phyloP scores from a whole-genome alignment of 2,888 invertebrate genomes.

The Torymus texanus region DNA sequence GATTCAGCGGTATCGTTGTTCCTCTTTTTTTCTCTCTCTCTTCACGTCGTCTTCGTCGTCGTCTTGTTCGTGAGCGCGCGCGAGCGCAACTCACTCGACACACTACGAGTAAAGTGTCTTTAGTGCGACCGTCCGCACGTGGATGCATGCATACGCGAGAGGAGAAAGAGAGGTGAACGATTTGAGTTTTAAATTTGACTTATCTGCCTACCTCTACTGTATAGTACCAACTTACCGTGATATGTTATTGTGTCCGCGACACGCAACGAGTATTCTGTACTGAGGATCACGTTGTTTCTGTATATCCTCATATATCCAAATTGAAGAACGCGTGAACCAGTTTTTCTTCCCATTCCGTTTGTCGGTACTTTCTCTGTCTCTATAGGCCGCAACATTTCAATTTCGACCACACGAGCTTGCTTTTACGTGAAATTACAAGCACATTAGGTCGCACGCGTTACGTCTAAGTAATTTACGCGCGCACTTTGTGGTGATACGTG shows the following conservation, averaged over 20 bases:
- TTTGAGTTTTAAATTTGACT: conserved; percentile 43
- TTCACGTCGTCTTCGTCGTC: conserved; percentile 1
- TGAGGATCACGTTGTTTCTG: too few relatives aligned
- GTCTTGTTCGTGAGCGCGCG: not conserved
- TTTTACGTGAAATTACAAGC: too few relatives aligned
- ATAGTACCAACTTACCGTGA: not conserved
- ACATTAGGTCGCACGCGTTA: conserved; percentile 9
- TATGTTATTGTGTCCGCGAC: conserved; percentile 3
- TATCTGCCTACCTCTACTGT: not conserved
- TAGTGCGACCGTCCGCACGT: not conserved
- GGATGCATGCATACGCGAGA: not conserved
- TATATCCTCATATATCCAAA: too few relatives aligned
- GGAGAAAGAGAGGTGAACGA: conserved; percentile 3
- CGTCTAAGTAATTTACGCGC: conserved; percentile 5
- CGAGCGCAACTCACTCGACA: not conserved
- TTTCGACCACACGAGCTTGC: too few relatives aligned
- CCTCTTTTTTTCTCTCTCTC: conserved; percentile 8
- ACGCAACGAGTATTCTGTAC: not conserved
- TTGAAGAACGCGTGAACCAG: too few relatives aligned
- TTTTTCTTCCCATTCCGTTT: too few relatives aligned
- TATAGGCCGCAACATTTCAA: too few relatives aligned
- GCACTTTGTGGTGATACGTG: not conserved
- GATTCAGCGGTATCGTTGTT: conserved; percentile 36
- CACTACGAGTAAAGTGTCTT: conserved; percentile 8
- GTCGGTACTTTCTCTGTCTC: too few relatives aligned